Percentiles rank a stretch among this genome's conserved stretches.
phyloP scores from a whole-genome alignment of 2,797 vertebrate genomes.

The Gymnodraco acuticeps region DNA sequence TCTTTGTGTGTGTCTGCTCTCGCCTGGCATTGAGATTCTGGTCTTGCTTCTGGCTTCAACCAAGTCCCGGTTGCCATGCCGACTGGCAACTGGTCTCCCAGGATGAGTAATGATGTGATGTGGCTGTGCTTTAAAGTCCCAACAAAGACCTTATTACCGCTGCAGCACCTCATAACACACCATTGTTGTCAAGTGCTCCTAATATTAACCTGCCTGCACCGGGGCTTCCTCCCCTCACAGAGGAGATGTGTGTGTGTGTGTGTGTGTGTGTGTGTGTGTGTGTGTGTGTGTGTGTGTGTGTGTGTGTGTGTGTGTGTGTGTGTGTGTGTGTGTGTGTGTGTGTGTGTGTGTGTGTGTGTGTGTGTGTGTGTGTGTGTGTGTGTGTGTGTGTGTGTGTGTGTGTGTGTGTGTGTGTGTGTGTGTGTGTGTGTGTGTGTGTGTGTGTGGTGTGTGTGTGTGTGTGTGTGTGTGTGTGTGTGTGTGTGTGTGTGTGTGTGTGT shows the following conservation, averaged over 20 bases:
- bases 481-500: constrained; percentile 17
- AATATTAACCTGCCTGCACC: constrained; percentile 87
- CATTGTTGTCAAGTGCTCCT: constrained; percentile 88
- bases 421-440: not conserved
- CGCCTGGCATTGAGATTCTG: constrained; percentile 86
- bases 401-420: constrained; percentile 22
- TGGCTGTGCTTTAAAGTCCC: constrained; percentile 84
- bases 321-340: constrained; percentile 18
- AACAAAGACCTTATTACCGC: constrained; percentile 90
- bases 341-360: constrained; percentile 19
- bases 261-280: constrained; percentile 35
- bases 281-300: constrained; percentile 15
- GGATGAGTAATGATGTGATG: constrained; percentile 90
- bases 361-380: constrained; percentile 19
- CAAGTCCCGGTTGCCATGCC: constrained; percentile 86
- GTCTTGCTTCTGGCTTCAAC: constrained; percentile 85
- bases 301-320: constrained; percentile 22
- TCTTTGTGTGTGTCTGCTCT: constrained; percentile 74
- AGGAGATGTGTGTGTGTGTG: constrained; percentile 43
- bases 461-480: constrained; percentile 14
- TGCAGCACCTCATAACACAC: constrained; percentile 86
- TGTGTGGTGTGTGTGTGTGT: too few relatives aligned
- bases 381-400: constrained; percentile 31
- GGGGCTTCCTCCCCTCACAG: constrained; percentile 74
- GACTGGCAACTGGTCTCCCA: constrained; percentile 86